Conservation (phyloP, 1,140 invertebrate species). For the Microvelia longipes region DNA sequence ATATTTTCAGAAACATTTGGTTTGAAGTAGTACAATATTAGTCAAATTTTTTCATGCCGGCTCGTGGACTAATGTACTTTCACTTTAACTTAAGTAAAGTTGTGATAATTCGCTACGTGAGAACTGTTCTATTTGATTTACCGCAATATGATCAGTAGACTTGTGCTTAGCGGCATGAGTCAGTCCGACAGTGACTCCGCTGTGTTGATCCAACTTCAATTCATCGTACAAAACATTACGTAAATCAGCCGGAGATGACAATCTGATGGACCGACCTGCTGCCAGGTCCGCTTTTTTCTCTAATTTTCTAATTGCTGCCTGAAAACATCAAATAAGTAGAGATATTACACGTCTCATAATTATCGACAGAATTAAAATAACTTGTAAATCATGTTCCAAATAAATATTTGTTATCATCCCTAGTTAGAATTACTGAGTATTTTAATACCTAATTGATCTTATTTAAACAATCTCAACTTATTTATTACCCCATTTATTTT, state of each 20-base stretch:
- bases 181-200: constrained; percentile 30
- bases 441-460: background rate
- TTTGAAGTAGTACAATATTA: too few relatives aligned
- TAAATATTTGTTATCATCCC: background rate
- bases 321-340: constrained; percentile 14
- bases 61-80: too few relatives aligned
- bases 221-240: constrained; percentile 39
- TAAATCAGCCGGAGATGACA: constrained; percentile 37
- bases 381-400: background rate
- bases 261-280: constrained; percentile 34
- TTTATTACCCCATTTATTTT: background rate
- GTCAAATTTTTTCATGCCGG: too few relatives aligned
- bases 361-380: background rate
- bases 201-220: constrained; percentile 34
- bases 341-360: too few relatives aligned
- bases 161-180: constrained; percentile 34
- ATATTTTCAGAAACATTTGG: too few relatives aligned
- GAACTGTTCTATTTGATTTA: too few relatives aligned
- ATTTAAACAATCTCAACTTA: background rate
- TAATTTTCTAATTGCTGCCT: constrained; percentile 28
- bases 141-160: constrained; percentile 39
- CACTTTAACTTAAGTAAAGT: too few relatives aligned
- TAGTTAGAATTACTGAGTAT: background rate
- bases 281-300: constrained; percentile 32
- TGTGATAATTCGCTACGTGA: too few relatives aligned